Conservation (phyloP, 2,888 invertebrate genomes). For the Drosophila kanekoi region DNA sequence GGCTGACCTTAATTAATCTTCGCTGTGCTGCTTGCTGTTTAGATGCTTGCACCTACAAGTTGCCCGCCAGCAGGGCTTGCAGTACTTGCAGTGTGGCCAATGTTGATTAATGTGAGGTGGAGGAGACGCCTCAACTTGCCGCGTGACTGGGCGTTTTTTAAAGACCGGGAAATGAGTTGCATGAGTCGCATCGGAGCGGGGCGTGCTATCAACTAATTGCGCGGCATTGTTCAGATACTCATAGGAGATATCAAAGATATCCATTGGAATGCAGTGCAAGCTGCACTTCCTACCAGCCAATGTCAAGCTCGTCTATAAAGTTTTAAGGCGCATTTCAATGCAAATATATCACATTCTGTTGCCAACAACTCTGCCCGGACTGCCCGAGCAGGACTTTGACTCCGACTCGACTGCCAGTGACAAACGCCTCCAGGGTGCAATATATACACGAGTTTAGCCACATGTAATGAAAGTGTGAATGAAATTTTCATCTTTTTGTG, state of each 20-base stretch:
- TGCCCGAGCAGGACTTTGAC: slow-evolving; percentile 23
- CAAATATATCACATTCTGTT: slow-evolving; percentile 38
- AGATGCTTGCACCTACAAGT: slow-evolving; percentile 39
- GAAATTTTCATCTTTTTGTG: slow-evolving; percentile 55
- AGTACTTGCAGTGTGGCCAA: slow-evolving; percentile 60
- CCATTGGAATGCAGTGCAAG: slow-evolving; percentile 43
- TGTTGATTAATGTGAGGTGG: slow-evolving; percentile 68
- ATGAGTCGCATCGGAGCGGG: slow-evolving; percentile 39
- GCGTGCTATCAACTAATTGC: slow-evolving; percentile 67
- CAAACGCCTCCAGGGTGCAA: slow-evolving; percentile 73
- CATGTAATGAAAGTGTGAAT: slow-evolving; percentile 77
- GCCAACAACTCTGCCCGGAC: neutral
- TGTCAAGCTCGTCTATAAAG: slow-evolving; percentile 10
- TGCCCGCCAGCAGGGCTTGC: slow-evolving; percentile 28
- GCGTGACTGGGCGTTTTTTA: slow-evolving; percentile 72
- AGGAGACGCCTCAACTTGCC: slow-evolving; percentile 41
- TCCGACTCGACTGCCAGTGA: slow-evolving; percentile 36
- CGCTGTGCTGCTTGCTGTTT: slow-evolving; percentile 19
- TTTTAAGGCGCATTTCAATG: slow-evolving; percentile 56
- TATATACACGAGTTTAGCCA: slow-evolving; percentile 53
- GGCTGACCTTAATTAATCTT: slow-evolving; percentile 79
- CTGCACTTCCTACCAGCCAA: slow-evolving; percentile 28
- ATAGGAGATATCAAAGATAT: slow-evolving; percentile 29
- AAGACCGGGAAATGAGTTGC: slow-evolving; percentile 70
- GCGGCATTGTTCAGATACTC: slow-evolving; percentile 54